Evolutionary conservation across 1,140 invertebrate genomes (phyloP), one percentile per base, ranked within the genome.

Genomic region (Bradynema listronoti): DNA sequence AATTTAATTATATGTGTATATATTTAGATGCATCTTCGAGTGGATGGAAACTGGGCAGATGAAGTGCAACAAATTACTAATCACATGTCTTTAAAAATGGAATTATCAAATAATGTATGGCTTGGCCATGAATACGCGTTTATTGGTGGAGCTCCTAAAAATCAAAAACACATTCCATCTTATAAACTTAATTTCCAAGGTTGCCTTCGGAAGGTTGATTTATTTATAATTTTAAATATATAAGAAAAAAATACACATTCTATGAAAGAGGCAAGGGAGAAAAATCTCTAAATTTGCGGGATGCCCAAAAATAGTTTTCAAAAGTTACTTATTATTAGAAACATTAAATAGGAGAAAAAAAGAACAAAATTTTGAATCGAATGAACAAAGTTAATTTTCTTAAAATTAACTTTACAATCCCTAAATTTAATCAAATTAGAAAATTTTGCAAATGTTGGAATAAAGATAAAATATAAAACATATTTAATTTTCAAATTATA

Each of bases 61-160:
- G 86, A 91, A 39, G 90, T 93, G 77, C 85, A 87, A 0, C 87
- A 92, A 69, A 87, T 89, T 68, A 89, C 89, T 0, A 89, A 90
- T 72, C n/a, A n/a, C n/a, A n/a, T n/a, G n/a, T n/a, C n/a, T n/a
- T n/a, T n/a, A n/a, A n/a, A n/a, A n/a, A n/a, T n/a, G n/a, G n/a
- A n/a, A n/a, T n/a, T n/a, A n/a, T n/a, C n/a, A n/a, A 89, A 89
- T 24, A 87, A 89, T 0, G 91, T 91, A 0, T 87, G 88, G 59
- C 65, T 69, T 7, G 67, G 67, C 24, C 71, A 69, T 39, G 57
- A 55, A 24, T 88, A 88, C 9, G 90, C 88, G 41, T 88, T 88
- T 69, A 86, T 96, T 11, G 92, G 90, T 3, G 91, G 91, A 1
- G 87, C 87, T 16, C 86, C 90, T 27, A 87, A 89, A 24, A 75